Percentiles rank a stretch among this genome's conserved stretches.
Conservation (phyloP, 2,797 vertebrate genomes). For the Agapornis canus region DNA sequence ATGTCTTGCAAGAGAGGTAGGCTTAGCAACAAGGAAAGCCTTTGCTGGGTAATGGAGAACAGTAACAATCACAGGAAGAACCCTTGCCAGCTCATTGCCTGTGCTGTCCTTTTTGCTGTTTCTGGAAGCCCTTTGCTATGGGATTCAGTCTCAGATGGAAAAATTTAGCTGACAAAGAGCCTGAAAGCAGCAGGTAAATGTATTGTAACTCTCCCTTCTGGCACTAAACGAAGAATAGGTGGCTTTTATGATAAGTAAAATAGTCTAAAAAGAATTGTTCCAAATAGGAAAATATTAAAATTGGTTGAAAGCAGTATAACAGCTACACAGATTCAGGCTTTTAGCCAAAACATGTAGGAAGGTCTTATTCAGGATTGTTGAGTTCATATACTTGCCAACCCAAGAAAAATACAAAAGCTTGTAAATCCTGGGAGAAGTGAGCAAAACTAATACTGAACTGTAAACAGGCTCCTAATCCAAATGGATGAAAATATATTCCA, state of each 20-base stretch:
- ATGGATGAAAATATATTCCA: background rate
- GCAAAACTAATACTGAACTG: background rate
- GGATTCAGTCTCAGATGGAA: background rate
- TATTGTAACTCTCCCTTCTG: background rate
- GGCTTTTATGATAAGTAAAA: background rate
- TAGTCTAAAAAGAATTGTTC: background rate
- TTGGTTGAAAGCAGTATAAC: background rate
- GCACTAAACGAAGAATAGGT: background rate
- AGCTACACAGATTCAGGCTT: background rate
- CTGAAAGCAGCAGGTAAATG: background rate
- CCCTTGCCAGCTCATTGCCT: background rate
- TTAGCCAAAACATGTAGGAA: background rate
- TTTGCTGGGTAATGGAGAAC: background rate
- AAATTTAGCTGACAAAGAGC: background rate
- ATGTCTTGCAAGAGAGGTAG: background rate
- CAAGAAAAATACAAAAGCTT: slow-evolving; percentile 23
- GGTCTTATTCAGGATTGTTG: background rate
- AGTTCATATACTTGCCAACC: slow-evolving; percentile 1
- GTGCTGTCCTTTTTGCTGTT: background rate
- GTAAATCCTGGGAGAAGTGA: background rate
- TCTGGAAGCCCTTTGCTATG: background rate
- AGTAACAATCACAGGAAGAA: slow-evolving; percentile 14
- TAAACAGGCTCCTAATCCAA: slow-evolving; percentile 12
- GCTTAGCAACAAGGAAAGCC: background rate
- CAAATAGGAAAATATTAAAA: background rate